phyloP scores from a whole-genome alignment of 2,797 vertebrate species.

The Decapterus maruadsi region DNA sequence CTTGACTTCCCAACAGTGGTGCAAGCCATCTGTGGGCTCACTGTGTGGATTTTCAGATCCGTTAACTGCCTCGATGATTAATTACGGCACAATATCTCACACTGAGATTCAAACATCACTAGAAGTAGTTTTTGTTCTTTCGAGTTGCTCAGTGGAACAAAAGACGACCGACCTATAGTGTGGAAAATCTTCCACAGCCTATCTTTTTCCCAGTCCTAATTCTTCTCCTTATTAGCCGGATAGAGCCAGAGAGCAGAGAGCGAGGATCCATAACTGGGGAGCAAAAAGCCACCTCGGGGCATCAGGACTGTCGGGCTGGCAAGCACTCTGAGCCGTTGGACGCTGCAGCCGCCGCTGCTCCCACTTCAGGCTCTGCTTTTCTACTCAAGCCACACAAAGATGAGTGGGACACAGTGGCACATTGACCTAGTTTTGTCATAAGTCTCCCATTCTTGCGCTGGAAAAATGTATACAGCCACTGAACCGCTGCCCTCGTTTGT shows the following conservation, averaged over 20 bases:
- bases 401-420: conserved; percentile 52
- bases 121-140: background rate
- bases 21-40: too few relatives aligned
- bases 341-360: conserved; percentile 30
- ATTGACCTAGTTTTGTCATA: conserved; percentile 68
- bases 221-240: conserved; percentile 43
- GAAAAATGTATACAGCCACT: conserved; percentile 24
- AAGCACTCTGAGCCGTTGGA: conserved; percentile 44
- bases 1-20: too few relatives aligned
- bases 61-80: too few relatives aligned
- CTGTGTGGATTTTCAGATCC: too few relatives aligned
- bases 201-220: conserved; percentile 16
- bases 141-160: background rate
- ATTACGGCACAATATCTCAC: too few relatives aligned
- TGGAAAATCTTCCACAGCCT: conserved; percentile 6
- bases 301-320: conserved; percentile 36
- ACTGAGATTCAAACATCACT: too few relatives aligned
- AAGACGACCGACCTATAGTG: background rate
- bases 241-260: conserved; percentile 20
- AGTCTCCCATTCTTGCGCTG: conserved; percentile 28
- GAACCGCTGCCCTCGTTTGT: conserved; percentile 35
- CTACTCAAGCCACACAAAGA: conserved; percentile 47
- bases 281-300: conserved; percentile 53
- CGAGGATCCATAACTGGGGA: conserved; percentile 36
- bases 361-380: conserved; percentile 62